A percentile compares a stretch with the other conserved stretches of the same genome.
These are phyloP conservation scores for Sipha flava DNA, from an alignment of 1,140 invertebrate genomes.

Conservation along the genomic window DNA sequence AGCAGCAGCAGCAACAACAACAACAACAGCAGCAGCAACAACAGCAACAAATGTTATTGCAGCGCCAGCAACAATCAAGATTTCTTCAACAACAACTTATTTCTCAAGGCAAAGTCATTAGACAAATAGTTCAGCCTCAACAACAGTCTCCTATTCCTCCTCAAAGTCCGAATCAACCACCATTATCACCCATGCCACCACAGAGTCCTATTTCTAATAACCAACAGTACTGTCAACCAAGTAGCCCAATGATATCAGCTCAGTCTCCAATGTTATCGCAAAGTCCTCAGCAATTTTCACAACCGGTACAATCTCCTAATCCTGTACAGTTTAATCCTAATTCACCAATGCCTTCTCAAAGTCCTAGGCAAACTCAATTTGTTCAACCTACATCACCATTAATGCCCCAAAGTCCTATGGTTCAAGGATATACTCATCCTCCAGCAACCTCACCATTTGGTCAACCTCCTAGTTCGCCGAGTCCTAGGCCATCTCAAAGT, in stretches of 20 bases:
- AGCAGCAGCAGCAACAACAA: conserved; percentile 33
- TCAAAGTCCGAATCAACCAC: conserved; percentile 26
- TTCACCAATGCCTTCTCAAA: conserved; percentile 44
- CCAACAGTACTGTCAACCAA: conserved; percentile 47
- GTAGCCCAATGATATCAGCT: conserved; percentile 44
- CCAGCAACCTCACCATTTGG: conserved; percentile 25
- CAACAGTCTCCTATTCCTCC: conserved; percentile 18
- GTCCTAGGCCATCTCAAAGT: conserved; percentile 28
- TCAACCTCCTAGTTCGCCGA: conserved; percentile 34
- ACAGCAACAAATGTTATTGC: conserved; percentile 37
- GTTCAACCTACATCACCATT: conserved; percentile 57
- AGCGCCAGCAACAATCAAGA: conserved; percentile 43
- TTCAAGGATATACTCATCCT: conserved; percentile 42
- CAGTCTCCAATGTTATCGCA: conserved; percentile 51
- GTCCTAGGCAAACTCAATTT: conserved; percentile 42
- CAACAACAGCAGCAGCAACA: conserved; percentile 44
- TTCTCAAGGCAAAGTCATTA: conserved; percentile 18
- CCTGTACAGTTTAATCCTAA: conserved; percentile 43
- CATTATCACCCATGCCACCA: conserved; percentile 26
- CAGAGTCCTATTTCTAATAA: conserved; percentile 38
- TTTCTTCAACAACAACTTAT: conserved; percentile 45
- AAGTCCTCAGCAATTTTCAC: conserved; percentile 46
- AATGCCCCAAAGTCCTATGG: conserved; percentile 52
- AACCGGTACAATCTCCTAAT: conserved; percentile 33
- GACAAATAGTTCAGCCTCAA: conserved; percentile 20